Base-by-base conservation (phyloP, 2,888 invertebrate species). In the Pycnomerus fuliginosus region DNA sequence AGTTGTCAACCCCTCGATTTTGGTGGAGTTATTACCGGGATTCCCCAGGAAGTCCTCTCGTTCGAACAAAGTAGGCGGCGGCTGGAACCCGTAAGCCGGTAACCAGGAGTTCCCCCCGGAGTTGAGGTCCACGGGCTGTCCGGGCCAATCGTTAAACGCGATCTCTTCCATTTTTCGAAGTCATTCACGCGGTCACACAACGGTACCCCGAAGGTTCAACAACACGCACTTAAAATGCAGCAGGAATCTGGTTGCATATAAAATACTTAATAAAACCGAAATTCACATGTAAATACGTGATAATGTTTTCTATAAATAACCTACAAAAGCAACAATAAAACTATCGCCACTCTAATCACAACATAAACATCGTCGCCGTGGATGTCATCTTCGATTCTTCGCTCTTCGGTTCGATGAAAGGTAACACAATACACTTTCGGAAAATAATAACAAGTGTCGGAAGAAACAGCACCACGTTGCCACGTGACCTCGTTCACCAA, bases 61-160 rank as follows among this genome's bases (percentile, higher is more conserved):
- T 66, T 83, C 83, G 46, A 71, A 48, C 23, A 71, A 47, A 2
- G 64, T 48, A 63, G 81, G 74, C 47, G 82, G 82, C 69, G 80
- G 80, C 74, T 83, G 83, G 75, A 83, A 86, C 60, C 87, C 86
- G 68, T 87, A 87, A 61, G 86, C 86, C 58, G 86, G 87, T 72
- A 85, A 77, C 87, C 87, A 87, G 64, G 85, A 83, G 76, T 84
- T 83, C 64, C 75, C 72, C 60, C 84, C 83, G 61, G 74, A 68
- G 65, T 74, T 72, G 52, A 75, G 53, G 61, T 72, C 71, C 56
- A 69, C 62, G 50, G 80, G 79, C 57, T 80, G 80, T 64, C 80
- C 81, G 39, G 82, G 81, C 83, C 83, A 83, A 55, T 71, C 71
- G 71, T 80, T 70, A 61, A 75, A 80, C 62, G 80, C 79, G 66